Evolutionary conservation across 2,797 vertebrate genomes (phyloP).

Genomic region (Podarcis lilfordi): DNA sequence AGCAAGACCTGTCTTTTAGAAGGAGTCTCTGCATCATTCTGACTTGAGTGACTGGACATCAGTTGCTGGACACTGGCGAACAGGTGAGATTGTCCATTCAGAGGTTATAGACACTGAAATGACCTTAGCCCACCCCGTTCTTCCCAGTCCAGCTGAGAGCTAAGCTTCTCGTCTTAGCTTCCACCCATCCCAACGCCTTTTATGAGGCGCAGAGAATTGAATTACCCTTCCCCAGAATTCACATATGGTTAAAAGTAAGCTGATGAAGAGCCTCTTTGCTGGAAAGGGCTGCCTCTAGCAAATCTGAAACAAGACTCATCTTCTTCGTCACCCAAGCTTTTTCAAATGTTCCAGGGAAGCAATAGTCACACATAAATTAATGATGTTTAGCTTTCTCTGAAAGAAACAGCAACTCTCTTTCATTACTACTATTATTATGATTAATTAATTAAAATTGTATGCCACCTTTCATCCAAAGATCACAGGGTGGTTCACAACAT

Average conservation of each 20-base stretch:
- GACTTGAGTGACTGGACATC: not conserved
- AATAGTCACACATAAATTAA: not conserved
- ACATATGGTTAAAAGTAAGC: not conserved
- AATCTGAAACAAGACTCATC: not conserved
- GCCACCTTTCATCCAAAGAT: too few species aligned
- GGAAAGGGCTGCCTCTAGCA: not conserved
- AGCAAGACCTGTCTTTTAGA: constrained; percentile 17
- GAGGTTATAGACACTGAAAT: fast-evolving
- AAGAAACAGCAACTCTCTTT: not conserved
- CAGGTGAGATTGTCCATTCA: fast-evolving
- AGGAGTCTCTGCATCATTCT: not conserved
- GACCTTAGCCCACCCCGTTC: not conserved
- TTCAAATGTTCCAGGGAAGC: not conserved
- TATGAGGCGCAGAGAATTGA: not conserved
- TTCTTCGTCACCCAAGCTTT: not conserved
- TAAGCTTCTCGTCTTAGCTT: not conserved
- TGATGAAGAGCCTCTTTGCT: not conserved
- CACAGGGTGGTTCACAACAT: too few species aligned
- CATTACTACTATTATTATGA: too few species aligned
- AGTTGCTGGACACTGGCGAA: constrained; percentile 24
- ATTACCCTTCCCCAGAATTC: not conserved
- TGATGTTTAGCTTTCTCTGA: not conserved
- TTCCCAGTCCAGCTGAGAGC: not conserved
- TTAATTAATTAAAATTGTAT: too few species aligned
- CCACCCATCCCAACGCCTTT: not conserved